These are phyloP conservation scores for Bicyclus anynana DNA, from an alignment of 1,140 invertebrate genomes.

Conservation along the genomic window DNA sequence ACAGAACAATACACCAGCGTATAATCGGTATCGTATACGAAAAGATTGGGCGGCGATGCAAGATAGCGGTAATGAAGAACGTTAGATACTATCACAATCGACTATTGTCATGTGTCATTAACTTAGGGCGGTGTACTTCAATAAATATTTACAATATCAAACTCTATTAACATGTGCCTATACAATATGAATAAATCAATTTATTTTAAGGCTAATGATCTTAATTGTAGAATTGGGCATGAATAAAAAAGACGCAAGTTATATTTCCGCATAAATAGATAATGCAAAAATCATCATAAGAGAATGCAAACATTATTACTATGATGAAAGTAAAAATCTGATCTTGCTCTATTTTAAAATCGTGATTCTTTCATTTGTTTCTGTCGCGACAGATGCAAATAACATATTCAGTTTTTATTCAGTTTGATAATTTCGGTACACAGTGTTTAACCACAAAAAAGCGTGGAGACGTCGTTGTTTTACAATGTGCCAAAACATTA, in stretches of 20 bases:
- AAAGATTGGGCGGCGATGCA: conserved; percentile 31
- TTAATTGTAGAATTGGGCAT: too few relatives aligned
- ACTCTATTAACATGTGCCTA: too few relatives aligned
- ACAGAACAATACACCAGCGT: conserved; percentile 48
- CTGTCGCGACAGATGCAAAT: too few relatives aligned
- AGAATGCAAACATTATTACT: too few relatives aligned
- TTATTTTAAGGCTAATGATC: too few relatives aligned
- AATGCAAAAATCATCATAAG: too few relatives aligned
- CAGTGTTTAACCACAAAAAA: neutral
- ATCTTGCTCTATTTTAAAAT: too few relatives aligned
- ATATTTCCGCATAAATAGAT: too few relatives aligned
- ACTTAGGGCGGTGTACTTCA: conserved; percentile 7
- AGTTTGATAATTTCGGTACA: neutral
- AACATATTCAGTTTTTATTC: neutral
- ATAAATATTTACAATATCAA: conserved; percentile 6
- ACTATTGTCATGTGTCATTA: conserved; percentile 44
- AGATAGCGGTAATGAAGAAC: conserved; percentile 41
- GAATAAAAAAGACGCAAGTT: too few relatives aligned
- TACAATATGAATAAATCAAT: too few relatives aligned
- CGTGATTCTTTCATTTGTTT: too few relatives aligned
- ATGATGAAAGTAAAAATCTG: too few relatives aligned
- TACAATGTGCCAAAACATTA: conserved; percentile 58
- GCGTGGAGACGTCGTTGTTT: neutral
- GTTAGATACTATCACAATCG: conserved; percentile 45
- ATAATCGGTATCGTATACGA: conserved; percentile 37